Conservation (phyloP, 37 sponge, comb jelly and placozoan species). For the Dysidea cf. avara region DNA sequence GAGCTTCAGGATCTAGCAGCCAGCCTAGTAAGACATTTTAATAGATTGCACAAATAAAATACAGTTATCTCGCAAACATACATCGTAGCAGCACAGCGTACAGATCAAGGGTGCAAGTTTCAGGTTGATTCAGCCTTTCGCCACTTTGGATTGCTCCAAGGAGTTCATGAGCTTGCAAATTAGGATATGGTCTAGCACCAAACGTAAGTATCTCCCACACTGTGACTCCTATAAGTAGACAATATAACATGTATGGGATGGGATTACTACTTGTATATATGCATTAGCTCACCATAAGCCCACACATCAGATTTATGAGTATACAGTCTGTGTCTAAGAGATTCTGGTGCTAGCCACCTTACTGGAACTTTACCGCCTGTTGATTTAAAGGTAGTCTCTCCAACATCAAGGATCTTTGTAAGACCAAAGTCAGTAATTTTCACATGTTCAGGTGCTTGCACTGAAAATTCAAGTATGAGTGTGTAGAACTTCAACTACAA, state of each 20-base stretch:
- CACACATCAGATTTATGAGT: constrained; percentile 93
- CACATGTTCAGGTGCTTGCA: constrained; percentile 67
- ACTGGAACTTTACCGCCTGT: constrained; percentile 80
- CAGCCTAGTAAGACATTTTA: constrained; percentile 55
- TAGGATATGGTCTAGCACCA: constrained; percentile 63
- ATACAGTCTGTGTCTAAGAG: constrained; percentile 52
- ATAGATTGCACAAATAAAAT: neutral
- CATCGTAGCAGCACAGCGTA: constrained; percentile 69
- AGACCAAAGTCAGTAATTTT: constrained; percentile 97
- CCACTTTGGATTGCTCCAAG: constrained; percentile 51
- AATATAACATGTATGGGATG: no score
- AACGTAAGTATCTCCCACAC: constrained; percentile 92
- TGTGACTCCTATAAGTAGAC: constrained; percentile 70
- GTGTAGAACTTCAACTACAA: no score
- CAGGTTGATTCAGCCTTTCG: constrained; percentile 63
- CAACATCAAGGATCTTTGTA: constrained; percentile 77
- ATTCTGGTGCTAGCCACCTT: constrained; percentile 91
- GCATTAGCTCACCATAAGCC: constrained; percentile 61
- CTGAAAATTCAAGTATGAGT: constrained; percentile 10
- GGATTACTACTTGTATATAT: no score
- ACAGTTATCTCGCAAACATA: neutral
- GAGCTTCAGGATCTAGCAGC: constrained; percentile 59
- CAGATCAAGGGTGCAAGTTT: constrained; percentile 61
- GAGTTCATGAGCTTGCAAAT: constrained; percentile 47
- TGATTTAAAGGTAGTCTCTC: constrained; percentile 68